Conservation (phyloP, 35 echinoderm and acorn worm genomes). For the Acanthaster planci region DNA sequence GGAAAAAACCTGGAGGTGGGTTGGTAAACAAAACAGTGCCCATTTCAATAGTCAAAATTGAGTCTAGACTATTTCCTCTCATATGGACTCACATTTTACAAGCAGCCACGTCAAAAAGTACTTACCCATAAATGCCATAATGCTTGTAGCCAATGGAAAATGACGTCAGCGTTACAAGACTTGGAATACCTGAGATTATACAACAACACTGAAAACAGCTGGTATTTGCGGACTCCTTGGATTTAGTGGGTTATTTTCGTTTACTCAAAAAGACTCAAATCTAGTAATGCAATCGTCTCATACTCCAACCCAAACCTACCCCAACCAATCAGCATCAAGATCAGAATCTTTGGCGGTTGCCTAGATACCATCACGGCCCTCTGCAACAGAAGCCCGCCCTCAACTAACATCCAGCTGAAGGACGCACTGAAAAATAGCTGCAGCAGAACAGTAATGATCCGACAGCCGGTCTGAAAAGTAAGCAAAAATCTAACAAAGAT, state of each 20-base stretch:
- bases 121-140: not conserved
- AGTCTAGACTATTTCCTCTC: too few species aligned
- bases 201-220: too few species aligned
- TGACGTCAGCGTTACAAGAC: not conserved
- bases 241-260: too few species aligned
- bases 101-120: too few species aligned
- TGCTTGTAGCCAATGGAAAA: not conserved
- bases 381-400: slow-evolving; percentile 25
- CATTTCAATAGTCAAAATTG: too few species aligned
- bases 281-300: too few species aligned
- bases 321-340: not conserved
- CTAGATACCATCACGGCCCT: slow-evolving; percentile 1
- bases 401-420: slow-evolving; percentile 15
- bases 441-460: slow-evolving; percentile 1
- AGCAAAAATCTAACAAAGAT: too few species aligned
- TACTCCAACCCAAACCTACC: not conserved
- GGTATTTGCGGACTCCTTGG: too few species aligned
- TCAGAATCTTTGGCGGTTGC: not conserved
- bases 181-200: not conserved
- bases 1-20: too few species aligned
- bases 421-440: slow-evolving; percentile 3
- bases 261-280: too few species aligned
- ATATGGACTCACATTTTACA: too few species aligned
- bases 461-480: not conserved
- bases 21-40: too few species aligned